Evolutionary conservation across 2,113 vertebrate species (phyloP), one percentile per base, ranked within the genome.

Genomic region (Dipodomys ordii): DNA sequence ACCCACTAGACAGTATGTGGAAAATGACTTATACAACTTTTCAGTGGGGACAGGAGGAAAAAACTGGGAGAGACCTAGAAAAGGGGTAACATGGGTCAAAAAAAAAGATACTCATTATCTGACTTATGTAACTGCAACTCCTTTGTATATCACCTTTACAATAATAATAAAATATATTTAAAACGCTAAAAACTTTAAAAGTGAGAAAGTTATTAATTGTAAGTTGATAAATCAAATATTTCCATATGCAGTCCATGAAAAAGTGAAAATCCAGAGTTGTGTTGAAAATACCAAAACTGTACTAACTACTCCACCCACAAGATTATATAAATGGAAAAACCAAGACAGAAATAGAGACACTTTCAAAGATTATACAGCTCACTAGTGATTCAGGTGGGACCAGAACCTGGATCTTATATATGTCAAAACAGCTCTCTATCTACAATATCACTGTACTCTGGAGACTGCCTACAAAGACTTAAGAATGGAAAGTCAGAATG

Each of bases 211-310:
- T 73, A 74, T 0, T 67, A 73, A 74, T 0, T 39, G 0, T 0
- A 74, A 71, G 79, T 85, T 92, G 39, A 35, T 44, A 87, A 92
- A 73, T n/a, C 46, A 93, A 74, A 28, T 88, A 68, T 57, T 93
- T 86, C 35, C 5, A 78, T 79, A 85, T 35, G 71, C 94, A 57
- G 2, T 25, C 10, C 3, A 64, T 39, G 20, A 2, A 3, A 13
- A 65, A 94, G 39, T 64, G 11, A 86, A 22, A 84, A n/a, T 44
- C 69, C 84, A 93, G 79, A 71, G 16, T 60, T 87, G 6, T 35
- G 6, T n/a, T 85, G 60, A 89, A 94, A 64, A 87, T 28, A 46
- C 6, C 30, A 87, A 10, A 86, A 39, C 2, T 89, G 68, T 1
- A 62, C 69, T 88, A 39, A 39, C 39, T 81, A 83, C 22, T 72